These are phyloP conservation scores for Cydia pomonella DNA, from an alignment of 1,140 invertebrate genomes.

Conservation along the genomic window DNA sequence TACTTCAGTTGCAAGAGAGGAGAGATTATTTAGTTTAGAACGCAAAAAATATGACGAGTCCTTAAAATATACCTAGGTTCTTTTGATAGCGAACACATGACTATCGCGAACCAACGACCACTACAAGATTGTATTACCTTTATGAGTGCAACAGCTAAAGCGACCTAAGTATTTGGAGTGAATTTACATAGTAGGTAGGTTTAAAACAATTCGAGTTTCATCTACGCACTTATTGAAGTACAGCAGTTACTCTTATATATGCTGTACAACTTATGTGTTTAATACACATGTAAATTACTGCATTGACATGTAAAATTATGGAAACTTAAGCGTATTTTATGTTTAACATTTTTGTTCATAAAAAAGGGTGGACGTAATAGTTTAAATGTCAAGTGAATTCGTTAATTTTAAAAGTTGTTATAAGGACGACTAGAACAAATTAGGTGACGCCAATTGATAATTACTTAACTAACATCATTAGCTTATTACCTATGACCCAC, in stretches of 20 bases:
- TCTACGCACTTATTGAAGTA: constrained; percentile 36
- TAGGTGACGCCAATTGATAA: background rate
- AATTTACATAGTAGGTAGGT: constrained; percentile 35
- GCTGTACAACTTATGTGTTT: constrained; percentile 68
- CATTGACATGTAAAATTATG: background rate
- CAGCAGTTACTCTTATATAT: constrained; percentile 63
- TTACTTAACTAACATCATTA: background rate
- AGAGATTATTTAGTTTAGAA: background rate
- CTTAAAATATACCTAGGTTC: background rate
- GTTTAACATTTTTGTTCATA: background rate
- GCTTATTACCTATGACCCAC: background rate
- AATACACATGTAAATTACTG: constrained; percentile 31
- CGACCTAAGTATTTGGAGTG: constrained; percentile 29
- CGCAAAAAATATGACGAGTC: background rate
- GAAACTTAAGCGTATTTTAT: constrained; percentile 6
- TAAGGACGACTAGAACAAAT: constrained; percentile 3
- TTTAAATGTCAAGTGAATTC: background rate
- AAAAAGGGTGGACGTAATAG: constrained; percentile 5
- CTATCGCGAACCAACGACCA: constrained; percentile 1
- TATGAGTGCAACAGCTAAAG: constrained; percentile 8
- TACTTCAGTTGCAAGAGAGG: no score
- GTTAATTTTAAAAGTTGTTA: background rate
- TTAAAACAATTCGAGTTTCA: constrained; percentile 37
- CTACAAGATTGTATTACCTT: background rate
- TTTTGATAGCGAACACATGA: background rate